Evolutionary conservation across 2,113 vertebrate genomes (phyloP).

Genomic region (Melanotaenia duboulayi): DNA sequence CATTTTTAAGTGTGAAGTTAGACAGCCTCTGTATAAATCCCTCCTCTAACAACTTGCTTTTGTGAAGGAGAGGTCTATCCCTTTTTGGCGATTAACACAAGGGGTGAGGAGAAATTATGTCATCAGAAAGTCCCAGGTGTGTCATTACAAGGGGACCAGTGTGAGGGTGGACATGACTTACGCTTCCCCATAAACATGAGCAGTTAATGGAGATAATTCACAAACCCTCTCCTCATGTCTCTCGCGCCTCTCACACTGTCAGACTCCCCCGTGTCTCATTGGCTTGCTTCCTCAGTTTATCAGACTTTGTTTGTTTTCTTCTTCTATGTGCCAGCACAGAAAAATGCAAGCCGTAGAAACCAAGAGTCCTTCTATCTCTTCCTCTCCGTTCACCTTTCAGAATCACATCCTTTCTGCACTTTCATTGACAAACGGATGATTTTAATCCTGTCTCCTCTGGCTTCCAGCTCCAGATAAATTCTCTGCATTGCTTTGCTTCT

Average conservation of each 20-base stretch:
- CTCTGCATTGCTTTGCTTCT: slow-evolving; percentile 32
- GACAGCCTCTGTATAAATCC: slow-evolving; percentile 39
- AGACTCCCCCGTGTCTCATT: slow-evolving; percentile 44
- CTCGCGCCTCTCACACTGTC: slow-evolving; percentile 28
- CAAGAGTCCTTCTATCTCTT: slow-evolving; percentile 66
- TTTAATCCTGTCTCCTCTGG: slow-evolving; percentile 46
- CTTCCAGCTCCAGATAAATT: slow-evolving; percentile 50
- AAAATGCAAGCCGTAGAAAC: slow-evolving; percentile 52
- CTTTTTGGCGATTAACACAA: slow-evolving; percentile 51
- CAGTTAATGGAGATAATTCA: slow-evolving; percentile 54
- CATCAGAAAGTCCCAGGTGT: slow-evolving; percentile 77
- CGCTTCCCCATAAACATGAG: slow-evolving; percentile 32
- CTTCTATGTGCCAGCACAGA: slow-evolving; percentile 17
- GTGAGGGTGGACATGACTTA: slow-evolving; percentile 52
- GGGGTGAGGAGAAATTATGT: slow-evolving; percentile 61
- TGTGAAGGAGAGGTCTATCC: slow-evolving; percentile 51
- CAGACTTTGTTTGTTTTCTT: slow-evolving; percentile 30
- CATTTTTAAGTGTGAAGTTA: slow-evolving; percentile 48
- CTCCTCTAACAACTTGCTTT: slow-evolving; percentile 22
- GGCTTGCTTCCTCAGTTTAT: slow-evolving; percentile 52
- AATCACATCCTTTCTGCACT: slow-evolving; percentile 61
- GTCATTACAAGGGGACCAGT: slow-evolving; percentile 75
- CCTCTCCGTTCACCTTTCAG: slow-evolving; percentile 59
- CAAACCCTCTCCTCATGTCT: slow-evolving; percentile 30
- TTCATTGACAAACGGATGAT: slow-evolving; percentile 68